phyloP scores from a whole-genome alignment of 2,888 invertebrate species.

The Drosophila kambysellisi region DNA sequence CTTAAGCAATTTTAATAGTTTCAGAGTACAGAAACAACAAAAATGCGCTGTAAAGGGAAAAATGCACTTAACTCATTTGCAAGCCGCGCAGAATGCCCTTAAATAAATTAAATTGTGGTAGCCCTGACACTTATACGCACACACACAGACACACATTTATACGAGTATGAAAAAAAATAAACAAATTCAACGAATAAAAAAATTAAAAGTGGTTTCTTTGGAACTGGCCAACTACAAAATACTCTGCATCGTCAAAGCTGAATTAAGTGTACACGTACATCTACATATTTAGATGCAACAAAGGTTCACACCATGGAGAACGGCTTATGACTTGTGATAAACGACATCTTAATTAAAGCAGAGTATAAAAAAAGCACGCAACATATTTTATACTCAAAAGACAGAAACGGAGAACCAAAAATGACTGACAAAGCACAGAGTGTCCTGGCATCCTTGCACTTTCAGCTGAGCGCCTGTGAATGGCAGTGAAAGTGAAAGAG shows the following conservation, averaged over 20 bases:
- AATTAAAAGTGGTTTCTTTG: background rate
- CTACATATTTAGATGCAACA: background rate
- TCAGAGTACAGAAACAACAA: background rate
- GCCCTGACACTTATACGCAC: slow-evolving; percentile 69
- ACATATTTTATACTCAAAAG: background rate
- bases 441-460: slow-evolving; percentile 46
- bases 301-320: background rate
- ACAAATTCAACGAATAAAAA: background rate
- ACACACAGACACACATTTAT: background rate
- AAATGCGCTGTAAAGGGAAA: slow-evolving; percentile 28
- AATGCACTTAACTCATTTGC: slow-evolving; percentile 75
- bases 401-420: slow-evolving; percentile 25
- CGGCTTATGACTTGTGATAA: background rate
- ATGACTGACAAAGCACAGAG: slow-evolving; percentile 46
- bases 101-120: slow-evolving; percentile 78
- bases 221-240: background rate
- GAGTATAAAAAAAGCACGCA: background rate
- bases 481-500: slow-evolving; percentile 42
- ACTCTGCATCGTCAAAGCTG: background rate
- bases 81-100: slow-evolving; percentile 61
- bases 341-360: background rate
- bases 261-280: background rate
- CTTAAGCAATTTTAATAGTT: background rate
- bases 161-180: background rate
- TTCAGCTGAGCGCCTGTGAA: slow-evolving; percentile 62